Evolutionary conservation across 2,888 invertebrate species (phyloP).

Genomic region (Beris chalybata): DNA sequence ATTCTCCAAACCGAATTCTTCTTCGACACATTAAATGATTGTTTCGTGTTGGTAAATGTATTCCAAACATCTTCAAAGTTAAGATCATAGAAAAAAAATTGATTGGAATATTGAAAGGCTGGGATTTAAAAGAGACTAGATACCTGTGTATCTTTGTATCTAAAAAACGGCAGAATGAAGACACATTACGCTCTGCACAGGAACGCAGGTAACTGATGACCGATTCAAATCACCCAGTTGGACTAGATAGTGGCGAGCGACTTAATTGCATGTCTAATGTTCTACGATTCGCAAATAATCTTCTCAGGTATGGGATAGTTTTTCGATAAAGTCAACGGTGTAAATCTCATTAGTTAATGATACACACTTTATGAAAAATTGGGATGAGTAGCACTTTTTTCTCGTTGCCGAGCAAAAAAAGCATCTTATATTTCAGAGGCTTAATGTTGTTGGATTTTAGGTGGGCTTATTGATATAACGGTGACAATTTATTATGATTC

Average conservation of each 20-base stretch:
- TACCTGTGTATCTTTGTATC: too few relatives aligned
- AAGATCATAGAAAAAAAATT: background rate
- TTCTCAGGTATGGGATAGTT: conserved; percentile 29
- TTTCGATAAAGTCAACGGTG: conserved; percentile 12
- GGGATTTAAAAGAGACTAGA: too few relatives aligned
- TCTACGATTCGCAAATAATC: conserved; percentile 28
- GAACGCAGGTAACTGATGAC: background rate
- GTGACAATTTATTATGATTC: conserved; percentile 22
- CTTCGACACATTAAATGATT: too few relatives aligned
- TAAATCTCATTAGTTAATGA: conserved; percentile 6
- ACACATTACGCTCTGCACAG: background rate
- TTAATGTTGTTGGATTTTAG: background rate
- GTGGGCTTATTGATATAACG: conserved; percentile 16
- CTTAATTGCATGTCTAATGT: conserved; percentile 10
- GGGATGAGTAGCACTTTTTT: conserved; percentile 5
- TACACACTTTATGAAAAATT: conserved; percentile 18
- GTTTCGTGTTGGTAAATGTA: background rate
- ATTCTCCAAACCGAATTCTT: too few relatives aligned
- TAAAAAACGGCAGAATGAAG: too few relatives aligned
- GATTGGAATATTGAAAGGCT: conserved; percentile 1
- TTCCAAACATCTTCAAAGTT: conserved; percentile 3
- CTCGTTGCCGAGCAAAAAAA: background rate
- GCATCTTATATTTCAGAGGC: background rate
- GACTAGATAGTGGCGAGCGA: too few relatives aligned
- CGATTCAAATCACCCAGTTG: background rate